These are phyloP conservation scores for Pentalonia nigronervosa DNA, from an alignment of 1,140 invertebrate genomes.

Conservation along the genomic window DNA sequence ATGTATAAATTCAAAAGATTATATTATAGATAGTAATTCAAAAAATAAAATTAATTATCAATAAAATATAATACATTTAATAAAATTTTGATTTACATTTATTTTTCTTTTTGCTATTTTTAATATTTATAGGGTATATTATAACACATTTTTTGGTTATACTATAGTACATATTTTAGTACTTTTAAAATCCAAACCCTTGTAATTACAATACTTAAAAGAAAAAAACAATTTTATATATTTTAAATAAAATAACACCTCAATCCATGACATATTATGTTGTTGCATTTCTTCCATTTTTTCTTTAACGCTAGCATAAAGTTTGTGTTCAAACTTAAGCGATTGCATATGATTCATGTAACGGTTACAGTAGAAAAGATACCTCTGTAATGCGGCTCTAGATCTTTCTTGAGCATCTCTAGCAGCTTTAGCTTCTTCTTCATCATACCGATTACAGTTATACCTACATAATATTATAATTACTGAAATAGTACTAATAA, in stretches of 20 bases:
- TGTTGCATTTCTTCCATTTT: slow-evolving; percentile 99
- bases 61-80: too few species aligned
- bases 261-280: slow-evolving; percentile 99
- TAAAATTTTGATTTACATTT: too few species aligned
- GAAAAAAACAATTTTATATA: not conserved
- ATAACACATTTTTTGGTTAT: too few species aligned
- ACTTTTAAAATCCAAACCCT: too few species aligned
- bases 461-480: slow-evolving; percentile 70
- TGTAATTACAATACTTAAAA: not conserved
- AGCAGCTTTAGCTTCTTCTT: slow-evolving; percentile 94
- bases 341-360: slow-evolving; percentile 99
- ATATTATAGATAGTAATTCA: too few species aligned
- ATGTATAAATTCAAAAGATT: too few species aligned
- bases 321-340: slow-evolving; percentile 96
- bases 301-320: slow-evolving; percentile 91
- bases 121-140: too few species aligned
- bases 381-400: slow-evolving; percentile 88
- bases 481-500: slow-evolving; percentile 8
- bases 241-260: slow-evolving; percentile 70
- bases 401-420: slow-evolving; percentile 95
- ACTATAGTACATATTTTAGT: too few species aligned
- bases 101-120: too few species aligned
- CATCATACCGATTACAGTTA: slow-evolving; percentile 97
- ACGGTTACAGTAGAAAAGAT: slow-evolving; percentile 98
- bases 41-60: too few species aligned